Percentiles rank a stretch among this genome's conserved stretches.
Evolutionary conservation across 2,797 vertebrate genomes (phyloP).

Genomic region (Lutjanus campechanus): DNA sequence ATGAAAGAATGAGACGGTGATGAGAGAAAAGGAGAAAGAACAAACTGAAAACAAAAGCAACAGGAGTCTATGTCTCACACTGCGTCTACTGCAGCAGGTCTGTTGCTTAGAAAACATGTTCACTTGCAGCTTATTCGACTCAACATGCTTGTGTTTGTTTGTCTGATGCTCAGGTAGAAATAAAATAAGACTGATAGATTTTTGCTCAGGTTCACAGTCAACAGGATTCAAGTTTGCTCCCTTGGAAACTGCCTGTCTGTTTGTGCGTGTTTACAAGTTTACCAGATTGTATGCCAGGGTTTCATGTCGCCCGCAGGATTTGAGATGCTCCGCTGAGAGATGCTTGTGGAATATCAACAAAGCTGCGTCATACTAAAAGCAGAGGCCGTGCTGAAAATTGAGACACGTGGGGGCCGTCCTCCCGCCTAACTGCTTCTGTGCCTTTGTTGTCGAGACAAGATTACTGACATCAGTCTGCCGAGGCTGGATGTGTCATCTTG

Average conservation of each 20-base stretch:
- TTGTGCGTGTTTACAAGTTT: conserved; percentile 27
- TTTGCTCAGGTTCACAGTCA: conserved; percentile 18
- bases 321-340: conserved; percentile 21
- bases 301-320: conserved; percentile 37
- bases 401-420: neutral
- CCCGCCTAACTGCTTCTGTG: conserved; percentile 1
- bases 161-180: conserved; percentile 7
- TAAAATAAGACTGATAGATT: neutral
- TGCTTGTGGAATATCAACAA: conserved; percentile 36
- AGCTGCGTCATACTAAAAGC: conserved; percentile 46
- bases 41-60: neutral
- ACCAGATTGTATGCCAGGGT: conserved; percentile 30
- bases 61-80: neutral
- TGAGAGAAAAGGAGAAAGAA: neutral
- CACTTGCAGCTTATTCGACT: neutral
- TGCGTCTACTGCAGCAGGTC: too few relatives aligned
- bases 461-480: conserved; percentile 19
- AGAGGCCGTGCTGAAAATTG: conserved; percentile 8
- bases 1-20: neutral
- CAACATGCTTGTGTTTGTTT: neutral
- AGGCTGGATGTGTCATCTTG: neutral
- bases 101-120: neutral
- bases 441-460: conserved; percentile 8
- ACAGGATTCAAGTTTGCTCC: conserved; percentile 28
- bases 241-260: conserved; percentile 18